These are phyloP conservation scores for Philopedon plagiatum DNA, from an alignment of 2,888 invertebrate genomes.

Conservation along the genomic window DNA sequence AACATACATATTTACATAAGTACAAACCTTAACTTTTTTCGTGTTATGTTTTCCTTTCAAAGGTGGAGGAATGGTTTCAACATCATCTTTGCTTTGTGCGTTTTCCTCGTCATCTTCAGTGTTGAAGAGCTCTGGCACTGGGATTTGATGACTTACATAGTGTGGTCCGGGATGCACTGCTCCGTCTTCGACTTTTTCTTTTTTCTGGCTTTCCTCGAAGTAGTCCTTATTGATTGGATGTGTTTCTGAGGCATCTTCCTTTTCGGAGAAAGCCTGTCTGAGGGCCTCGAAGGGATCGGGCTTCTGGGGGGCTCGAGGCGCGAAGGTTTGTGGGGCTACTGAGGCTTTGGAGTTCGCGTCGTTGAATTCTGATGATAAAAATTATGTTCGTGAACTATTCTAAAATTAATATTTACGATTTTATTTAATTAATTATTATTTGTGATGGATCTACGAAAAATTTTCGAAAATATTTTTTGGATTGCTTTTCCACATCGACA, in stretches of 20 bases:
- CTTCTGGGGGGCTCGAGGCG: conserved; percentile 1
- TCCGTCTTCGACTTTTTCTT: conserved; percentile 50
- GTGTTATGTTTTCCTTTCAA: conserved; percentile 49
- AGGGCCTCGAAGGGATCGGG: conserved; percentile 37
- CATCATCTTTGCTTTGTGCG: conserved; percentile 54
- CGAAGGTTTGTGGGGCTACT: conserved; percentile 14
- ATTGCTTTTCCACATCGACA: no score
- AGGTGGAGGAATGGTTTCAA: conserved; percentile 55
- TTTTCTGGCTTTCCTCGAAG: conserved; percentile 62
- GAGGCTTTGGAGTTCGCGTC: conserved; percentile 9
- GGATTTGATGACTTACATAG: conserved; percentile 63
- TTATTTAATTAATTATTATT: no score
- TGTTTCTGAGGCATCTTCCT: conserved; percentile 18
- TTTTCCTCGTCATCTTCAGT: conserved; percentile 51
- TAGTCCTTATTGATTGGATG: conserved; percentile 64
- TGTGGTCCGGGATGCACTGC: conserved; percentile 59
- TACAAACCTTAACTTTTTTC: conserved; percentile 44
- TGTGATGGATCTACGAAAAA: no score
- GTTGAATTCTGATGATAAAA: neutral
- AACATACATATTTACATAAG: neutral
- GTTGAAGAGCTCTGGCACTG: conserved; percentile 43
- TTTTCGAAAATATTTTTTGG: no score
- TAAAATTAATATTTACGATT: no score
- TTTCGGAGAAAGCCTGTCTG: conserved; percentile 25
- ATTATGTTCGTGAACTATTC: no score